phyloP scores from a whole-genome alignment of 2,797 vertebrate species.

The Dicrostonyx torquatus region DNA sequence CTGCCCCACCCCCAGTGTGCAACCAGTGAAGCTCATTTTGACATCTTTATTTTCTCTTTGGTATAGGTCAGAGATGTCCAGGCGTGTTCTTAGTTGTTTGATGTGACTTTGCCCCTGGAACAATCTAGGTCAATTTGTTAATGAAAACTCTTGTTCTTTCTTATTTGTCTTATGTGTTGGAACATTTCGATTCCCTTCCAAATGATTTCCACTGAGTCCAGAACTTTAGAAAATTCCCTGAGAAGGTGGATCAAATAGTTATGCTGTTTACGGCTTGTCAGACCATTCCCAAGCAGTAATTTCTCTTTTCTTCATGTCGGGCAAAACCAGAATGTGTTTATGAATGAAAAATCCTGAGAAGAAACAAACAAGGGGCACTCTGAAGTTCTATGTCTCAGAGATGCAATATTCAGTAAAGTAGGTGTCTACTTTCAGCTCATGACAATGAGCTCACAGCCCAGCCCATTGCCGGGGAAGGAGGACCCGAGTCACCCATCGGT shows the following conservation, averaged over 20 bases:
- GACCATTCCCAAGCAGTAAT: background rate
- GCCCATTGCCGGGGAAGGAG: background rate
- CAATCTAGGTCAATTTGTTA: background rate
- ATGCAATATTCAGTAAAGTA: too few species aligned
- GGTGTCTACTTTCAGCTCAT: background rate
- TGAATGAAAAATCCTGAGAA: background rate
- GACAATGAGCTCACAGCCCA: background rate
- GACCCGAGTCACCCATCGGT: background rate
- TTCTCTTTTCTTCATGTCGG: background rate
- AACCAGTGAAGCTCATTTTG: slow-evolving; percentile 22
- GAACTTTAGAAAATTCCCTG: background rate
- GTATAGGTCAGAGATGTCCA: background rate
- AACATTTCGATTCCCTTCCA: background rate
- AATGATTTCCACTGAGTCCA: background rate
- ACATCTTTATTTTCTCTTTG: slow-evolving; percentile 6
- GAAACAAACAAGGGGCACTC: background rate
- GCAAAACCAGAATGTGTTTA: background rate
- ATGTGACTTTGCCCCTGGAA: background rate
- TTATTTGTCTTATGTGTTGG: slow-evolving; percentile 21
- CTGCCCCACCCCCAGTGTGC: background rate
- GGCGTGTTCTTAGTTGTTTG: background rate
- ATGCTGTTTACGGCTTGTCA: background rate
- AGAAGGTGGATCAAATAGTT: background rate
- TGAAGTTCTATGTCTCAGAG: background rate
- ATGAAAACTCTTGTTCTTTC: slow-evolving; percentile 44